Evolutionary conservation across 2,797 vertebrate species (phyloP).

Genomic region (Chromis chromis): DNA sequence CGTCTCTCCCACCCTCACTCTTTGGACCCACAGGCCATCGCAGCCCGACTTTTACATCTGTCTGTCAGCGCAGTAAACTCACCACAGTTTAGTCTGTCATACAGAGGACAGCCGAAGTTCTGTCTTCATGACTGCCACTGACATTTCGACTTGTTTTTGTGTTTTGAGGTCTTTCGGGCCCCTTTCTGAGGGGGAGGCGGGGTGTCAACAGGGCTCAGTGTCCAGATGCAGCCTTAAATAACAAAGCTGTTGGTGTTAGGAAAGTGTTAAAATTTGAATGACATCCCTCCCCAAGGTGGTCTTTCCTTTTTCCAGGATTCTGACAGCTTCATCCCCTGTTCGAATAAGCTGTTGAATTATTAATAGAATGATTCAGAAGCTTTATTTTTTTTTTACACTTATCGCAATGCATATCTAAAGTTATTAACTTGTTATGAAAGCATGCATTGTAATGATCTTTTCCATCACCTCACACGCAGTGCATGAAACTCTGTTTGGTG

Average conservation of each 20-base stretch:
- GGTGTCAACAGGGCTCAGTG: conserved; percentile 51
- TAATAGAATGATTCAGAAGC: conserved; percentile 17
- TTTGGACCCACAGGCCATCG: conserved; percentile 52
- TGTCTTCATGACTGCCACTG: conserved; percentile 56
- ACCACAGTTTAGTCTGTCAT: conserved; percentile 45
- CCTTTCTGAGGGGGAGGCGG: conserved; percentile 23
- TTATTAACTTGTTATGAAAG: conserved; percentile 9
- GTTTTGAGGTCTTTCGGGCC: conserved; percentile 45
- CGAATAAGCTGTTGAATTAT: conserved; percentile 23
- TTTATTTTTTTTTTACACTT: conserved; percentile 13
- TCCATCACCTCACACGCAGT: neutral
- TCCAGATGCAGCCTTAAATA: conserved; percentile 53
- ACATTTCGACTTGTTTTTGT: conserved; percentile 63
- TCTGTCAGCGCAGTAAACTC: conserved; percentile 60
- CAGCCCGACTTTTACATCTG: conserved; percentile 50
- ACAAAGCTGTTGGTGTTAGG: conserved; percentile 21
- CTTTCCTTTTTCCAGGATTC: conserved; percentile 29
- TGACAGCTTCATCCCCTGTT: conserved; percentile 33
- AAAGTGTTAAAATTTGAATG: conserved; percentile 38
- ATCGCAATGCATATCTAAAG: neutral
- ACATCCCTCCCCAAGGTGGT: conserved; percentile 29
- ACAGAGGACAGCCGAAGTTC: conserved; percentile 30
- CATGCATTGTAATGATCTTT: conserved; percentile 6
- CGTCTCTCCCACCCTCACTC: conserved; percentile 31
- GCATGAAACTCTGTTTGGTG: neutral